Percentiles rank a stretch among this genome's conserved stretches.
Conservation (phyloP, 2,113 vertebrate genomes). For the Grus americana region DNA sequence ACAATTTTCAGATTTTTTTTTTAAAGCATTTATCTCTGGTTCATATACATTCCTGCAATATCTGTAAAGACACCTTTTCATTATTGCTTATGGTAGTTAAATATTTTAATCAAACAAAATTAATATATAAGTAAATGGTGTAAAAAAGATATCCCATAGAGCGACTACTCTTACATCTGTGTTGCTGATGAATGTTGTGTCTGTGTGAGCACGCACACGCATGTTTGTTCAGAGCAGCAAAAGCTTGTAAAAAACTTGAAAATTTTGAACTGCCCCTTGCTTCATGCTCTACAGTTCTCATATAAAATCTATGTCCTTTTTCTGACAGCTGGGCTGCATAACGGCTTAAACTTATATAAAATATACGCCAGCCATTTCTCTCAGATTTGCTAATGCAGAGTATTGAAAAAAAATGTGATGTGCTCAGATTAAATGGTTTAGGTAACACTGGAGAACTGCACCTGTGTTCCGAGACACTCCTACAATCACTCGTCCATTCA, state of each 20-base stretch:
- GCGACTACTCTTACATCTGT: slow-evolving; percentile 26
- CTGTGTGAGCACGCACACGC: neutral
- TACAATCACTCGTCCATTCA: slow-evolving; percentile 61
- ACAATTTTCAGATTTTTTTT: slow-evolving; percentile 75
- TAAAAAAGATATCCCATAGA: slow-evolving; percentile 53
- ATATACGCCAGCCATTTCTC: slow-evolving; percentile 72
- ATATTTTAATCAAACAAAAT: slow-evolving; percentile 66
- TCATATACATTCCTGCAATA: slow-evolving; percentile 75
- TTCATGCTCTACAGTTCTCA: slow-evolving; percentile 69
- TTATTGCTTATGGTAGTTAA: slow-evolving; percentile 83
- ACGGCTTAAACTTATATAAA: slow-evolving; percentile 74
- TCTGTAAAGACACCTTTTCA: slow-evolving; percentile 71
- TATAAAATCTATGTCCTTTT: slow-evolving; percentile 69
- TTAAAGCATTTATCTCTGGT: slow-evolving; percentile 75
- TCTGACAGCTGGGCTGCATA: slow-evolving; percentile 73
- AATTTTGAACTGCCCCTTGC: slow-evolving; percentile 75
- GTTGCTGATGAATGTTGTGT: slow-evolving; percentile 36
- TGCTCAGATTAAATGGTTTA: slow-evolving; percentile 72
- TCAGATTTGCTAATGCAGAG: slow-evolving; percentile 67
- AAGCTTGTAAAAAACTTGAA: slow-evolving; percentile 59
- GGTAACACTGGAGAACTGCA: slow-evolving; percentile 69
- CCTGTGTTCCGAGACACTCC: slow-evolving; percentile 45
- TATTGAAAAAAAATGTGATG: slow-evolving; percentile 64
- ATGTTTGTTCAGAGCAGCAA: slow-evolving; percentile 35
- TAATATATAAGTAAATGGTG: slow-evolving; percentile 56